A percentile compares a stretch with the other conserved stretches of the same genome.
Conservation (phyloP, 2,113 vertebrate genomes). For the Chlamydotis undulata region DNA sequence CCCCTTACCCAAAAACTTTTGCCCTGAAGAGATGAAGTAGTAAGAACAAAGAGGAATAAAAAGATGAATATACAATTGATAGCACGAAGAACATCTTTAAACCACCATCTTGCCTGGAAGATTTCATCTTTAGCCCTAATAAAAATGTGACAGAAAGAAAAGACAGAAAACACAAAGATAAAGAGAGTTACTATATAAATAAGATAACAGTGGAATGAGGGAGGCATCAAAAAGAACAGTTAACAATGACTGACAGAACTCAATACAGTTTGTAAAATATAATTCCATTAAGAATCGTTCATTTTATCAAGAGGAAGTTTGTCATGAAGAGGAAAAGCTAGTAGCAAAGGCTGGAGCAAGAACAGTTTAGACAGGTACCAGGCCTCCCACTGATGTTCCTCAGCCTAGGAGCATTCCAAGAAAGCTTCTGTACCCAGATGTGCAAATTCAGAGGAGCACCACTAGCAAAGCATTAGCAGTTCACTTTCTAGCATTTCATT, state of each 20-base stretch:
- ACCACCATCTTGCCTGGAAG: constrained; percentile 51
- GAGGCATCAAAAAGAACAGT: constrained; percentile 16
- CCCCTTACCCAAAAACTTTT: constrained; percentile 68
- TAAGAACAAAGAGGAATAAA: constrained; percentile 57
- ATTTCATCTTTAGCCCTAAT: constrained; percentile 64
- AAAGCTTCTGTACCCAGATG: background rate
- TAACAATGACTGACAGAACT: background rate
- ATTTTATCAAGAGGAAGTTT: background rate
- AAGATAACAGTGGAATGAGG: background rate
- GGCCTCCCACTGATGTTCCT: background rate
- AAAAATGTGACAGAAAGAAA: constrained; percentile 53
- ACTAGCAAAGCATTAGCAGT: background rate
- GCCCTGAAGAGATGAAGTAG: constrained; percentile 52
- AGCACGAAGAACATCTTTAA: constrained; percentile 57
- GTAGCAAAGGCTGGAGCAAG: constrained; percentile 14
- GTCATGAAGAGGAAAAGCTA: background rate
- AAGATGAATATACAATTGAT: constrained; percentile 53
- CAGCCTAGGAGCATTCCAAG: background rate
- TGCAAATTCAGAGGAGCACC: background rate
- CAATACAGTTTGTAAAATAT: background rate
- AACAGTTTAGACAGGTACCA: background rate
- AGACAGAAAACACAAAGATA: constrained; percentile 59
- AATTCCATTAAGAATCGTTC: background rate
- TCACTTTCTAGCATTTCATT: background rate
- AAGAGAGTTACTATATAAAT: constrained; percentile 29